A percentile compares a stretch with the other conserved stretches of the same genome.
These are phyloP conservation scores for Pterostichus madidus DNA, from an alignment of 2,888 invertebrate genomes.

Conservation along the genomic window DNA sequence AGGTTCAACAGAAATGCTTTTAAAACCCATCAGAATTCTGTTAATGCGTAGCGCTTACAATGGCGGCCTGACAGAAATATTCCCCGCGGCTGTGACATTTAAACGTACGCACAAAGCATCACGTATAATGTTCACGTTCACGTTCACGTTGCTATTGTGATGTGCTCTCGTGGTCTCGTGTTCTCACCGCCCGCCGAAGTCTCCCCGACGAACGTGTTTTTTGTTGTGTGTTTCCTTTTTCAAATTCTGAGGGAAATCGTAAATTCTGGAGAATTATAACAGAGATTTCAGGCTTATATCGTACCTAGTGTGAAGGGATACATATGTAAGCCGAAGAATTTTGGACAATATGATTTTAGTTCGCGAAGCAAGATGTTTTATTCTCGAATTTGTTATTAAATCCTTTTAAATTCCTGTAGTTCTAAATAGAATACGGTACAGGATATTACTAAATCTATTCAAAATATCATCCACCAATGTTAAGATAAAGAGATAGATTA, in stretches of 20 bases:
- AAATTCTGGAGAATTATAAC: slow-evolving; percentile 33
- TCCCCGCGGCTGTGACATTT: slow-evolving; percentile 41
- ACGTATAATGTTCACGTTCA: background rate
- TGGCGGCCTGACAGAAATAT: slow-evolving; percentile 33
- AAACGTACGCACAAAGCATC: slow-evolving; percentile 33
- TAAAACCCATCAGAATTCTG: slow-evolving; percentile 57
- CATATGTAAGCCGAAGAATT: background rate
- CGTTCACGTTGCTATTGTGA: no score
- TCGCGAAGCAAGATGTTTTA: no score
- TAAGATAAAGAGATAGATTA: no score
- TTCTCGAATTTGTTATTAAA: no score
- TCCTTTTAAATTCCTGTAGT: no score
- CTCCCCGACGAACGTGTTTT: slow-evolving; percentile 5
- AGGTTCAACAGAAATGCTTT: slow-evolving; percentile 59
- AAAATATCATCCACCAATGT: no score
- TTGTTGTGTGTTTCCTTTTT: slow-evolving; percentile 40
- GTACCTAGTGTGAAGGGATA: slow-evolving; percentile 6
- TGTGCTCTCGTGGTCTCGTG: background rate
- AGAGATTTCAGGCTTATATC: slow-evolving; percentile 5
- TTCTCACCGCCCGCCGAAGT: slow-evolving; percentile 21
- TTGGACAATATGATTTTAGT: background rate
- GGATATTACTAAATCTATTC: no score
- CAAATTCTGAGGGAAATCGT: background rate
- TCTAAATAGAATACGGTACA: no score
- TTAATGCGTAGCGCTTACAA: slow-evolving; percentile 47